phyloP scores from a whole-genome alignment of 2,113 vertebrate genomes.

The Nothocercus nigrocapillus region DNA sequence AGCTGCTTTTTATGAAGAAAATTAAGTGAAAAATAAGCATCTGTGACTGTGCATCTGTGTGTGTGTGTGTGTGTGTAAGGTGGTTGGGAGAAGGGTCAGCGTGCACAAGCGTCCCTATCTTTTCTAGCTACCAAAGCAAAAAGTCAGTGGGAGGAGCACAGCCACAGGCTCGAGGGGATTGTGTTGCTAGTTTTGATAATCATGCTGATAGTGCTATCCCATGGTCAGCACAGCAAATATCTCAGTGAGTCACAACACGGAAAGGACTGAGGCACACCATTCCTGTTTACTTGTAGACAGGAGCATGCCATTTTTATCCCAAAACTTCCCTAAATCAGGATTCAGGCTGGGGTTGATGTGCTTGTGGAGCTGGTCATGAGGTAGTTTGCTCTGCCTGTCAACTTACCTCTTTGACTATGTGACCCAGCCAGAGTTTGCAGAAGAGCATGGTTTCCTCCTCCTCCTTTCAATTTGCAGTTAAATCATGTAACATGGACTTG shows the following conservation, averaged over 20 bases:
- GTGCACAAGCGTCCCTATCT: neutral
- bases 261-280: fast-evolving
- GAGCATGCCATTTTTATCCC: neutral
- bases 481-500: neutral
- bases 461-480: neutral
- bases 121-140: neutral
- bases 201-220: neutral
- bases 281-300: neutral
- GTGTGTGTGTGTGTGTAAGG: neutral
- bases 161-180: neutral
- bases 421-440: neutral
- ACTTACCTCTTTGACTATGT: neutral
- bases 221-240: neutral
- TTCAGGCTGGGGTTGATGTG: neutral
- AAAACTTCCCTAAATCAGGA: neutral
- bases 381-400: neutral
- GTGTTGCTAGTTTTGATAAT: neutral
- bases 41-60: neutral
- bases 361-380: neutral
- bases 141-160: neutral
- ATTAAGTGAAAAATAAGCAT: neutral
- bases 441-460: neutral
- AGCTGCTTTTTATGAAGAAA: neutral
- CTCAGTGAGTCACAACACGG: neutral
- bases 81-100: neutral